Evolutionary conservation across 2,797 vertebrate species (phyloP).

Genomic region (Margarornis squamiger): DNA sequence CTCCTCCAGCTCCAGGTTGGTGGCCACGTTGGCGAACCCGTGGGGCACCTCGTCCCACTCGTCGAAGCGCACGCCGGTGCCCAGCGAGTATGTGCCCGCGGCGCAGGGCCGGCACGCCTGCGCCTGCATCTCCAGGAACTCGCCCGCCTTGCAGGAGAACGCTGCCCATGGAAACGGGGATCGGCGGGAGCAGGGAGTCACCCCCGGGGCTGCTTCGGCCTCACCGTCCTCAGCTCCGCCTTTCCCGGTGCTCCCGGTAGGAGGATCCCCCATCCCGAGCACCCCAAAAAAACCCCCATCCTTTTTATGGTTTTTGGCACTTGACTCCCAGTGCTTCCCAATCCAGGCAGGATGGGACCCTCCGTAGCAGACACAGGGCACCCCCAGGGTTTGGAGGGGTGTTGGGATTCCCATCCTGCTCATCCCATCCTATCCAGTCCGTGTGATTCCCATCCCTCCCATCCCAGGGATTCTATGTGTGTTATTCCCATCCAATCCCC

Average conservation of each 20-base stretch:
- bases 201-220: too few species aligned
- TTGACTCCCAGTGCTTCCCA: not conserved
- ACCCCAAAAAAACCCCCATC: too few species aligned
- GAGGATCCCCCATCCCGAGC: too few species aligned
- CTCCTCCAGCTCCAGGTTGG: slow-evolving; percentile 70
- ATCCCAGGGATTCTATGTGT: not conserved
- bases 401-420: not conserved
- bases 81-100: slow-evolving; percentile 90
- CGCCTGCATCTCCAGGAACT: slow-evolving; percentile 92
- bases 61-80: slow-evolving; percentile 90
- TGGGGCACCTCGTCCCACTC: slow-evolving; percentile 90
- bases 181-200: not conserved
- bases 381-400: fast-evolving
- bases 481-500: not conserved
- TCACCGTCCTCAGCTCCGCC: too few species aligned
- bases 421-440: not conserved
- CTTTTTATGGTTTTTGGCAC: not conserved
- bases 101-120: slow-evolving; percentile 89
- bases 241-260: too few species aligned
- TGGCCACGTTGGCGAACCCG: slow-evolving; percentile 86
- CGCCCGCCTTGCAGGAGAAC: slow-evolving; percentile 91
- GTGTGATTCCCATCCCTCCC: not conserved
- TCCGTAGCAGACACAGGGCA: not conserved
- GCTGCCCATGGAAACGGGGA: slow-evolving; percentile 68
- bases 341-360: not conserved